These are phyloP conservation scores for Conus canariensis DNA, from an alignment of 2,888 invertebrate genomes.

Conservation along the genomic window DNA sequence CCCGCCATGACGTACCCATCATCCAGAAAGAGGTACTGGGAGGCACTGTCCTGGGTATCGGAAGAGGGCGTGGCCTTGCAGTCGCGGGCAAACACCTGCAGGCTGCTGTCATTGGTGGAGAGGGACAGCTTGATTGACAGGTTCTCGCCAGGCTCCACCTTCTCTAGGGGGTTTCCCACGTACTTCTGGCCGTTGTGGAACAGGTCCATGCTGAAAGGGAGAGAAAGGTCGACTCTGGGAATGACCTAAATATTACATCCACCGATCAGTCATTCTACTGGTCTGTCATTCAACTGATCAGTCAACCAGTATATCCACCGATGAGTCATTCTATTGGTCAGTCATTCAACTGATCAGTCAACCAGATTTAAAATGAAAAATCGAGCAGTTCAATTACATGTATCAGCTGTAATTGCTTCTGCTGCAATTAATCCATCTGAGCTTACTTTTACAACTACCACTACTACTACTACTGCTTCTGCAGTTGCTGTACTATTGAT, in stretches of 20 bases:
- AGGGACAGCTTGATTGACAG: constrained; percentile 38
- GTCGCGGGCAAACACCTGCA: constrained; percentile 37
- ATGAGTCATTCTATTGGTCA: no score
- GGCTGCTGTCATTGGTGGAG: constrained; percentile 30
- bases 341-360: neutral
- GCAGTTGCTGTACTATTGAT: no score
- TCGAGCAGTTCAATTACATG: neutral
- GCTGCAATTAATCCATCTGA: no score
- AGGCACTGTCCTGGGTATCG: neutral
- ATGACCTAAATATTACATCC: no score
- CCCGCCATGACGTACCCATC: constrained; percentile 17
- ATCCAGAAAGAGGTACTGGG: constrained; percentile 33
- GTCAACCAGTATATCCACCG: no score
- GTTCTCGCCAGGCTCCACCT: constrained; percentile 34
- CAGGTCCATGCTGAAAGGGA: constrained; percentile 4
- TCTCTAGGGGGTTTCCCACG: neutral
- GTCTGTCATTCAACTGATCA: no score
- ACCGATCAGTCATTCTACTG: no score
- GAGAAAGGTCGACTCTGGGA: no score
- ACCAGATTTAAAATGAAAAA: no score
- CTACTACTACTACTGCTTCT: no score
- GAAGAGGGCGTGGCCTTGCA: constrained; percentile 40
- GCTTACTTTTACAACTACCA: no score
- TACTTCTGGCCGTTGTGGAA: constrained; percentile 12
- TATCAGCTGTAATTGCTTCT: no score